Evolutionary conservation across 2,113 vertebrate species (phyloP).

Genomic region (Psittacula cyanocephala): DNA sequence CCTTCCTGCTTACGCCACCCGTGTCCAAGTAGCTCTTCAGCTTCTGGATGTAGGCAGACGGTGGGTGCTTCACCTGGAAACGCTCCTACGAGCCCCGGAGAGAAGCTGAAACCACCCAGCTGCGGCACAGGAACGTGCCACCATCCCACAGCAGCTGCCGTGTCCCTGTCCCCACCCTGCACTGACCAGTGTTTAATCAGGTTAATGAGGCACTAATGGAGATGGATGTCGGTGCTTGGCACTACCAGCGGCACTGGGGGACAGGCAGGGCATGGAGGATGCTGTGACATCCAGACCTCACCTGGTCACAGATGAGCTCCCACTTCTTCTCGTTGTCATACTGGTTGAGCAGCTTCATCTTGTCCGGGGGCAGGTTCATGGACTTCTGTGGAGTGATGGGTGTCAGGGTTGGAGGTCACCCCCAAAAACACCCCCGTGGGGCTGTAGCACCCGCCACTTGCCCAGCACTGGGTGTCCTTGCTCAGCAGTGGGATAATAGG

Average conservation of each 20-base stretch:
- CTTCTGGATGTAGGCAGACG: constrained; percentile 89
- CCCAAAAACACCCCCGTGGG: background rate
- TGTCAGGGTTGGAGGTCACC: background rate
- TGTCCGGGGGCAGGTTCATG: constrained; percentile 96
- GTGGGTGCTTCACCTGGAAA: constrained; percentile 94
- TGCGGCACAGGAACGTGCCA: accelerated
- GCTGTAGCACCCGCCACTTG: background rate
- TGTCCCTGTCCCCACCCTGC: background rate
- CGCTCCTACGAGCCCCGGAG: constrained; percentile 77
- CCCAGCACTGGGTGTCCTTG: background rate
- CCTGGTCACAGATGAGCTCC: constrained; percentile 96
- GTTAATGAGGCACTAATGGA: background rate
- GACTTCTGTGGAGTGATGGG: constrained; percentile 76
- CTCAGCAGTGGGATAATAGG: background rate
- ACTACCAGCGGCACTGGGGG: accelerated
- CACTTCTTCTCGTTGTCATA: constrained; percentile 98
- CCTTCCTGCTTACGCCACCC: constrained; percentile 87
- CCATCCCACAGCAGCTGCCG: background rate
- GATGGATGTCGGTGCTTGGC: background rate
- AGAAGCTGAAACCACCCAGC: background rate
- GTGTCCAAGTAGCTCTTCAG: constrained; percentile 87
- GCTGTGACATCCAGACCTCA: background rate
- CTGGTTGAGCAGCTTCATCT: constrained; percentile 88
- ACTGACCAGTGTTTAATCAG: background rate
- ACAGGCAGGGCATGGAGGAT: accelerated